These are phyloP conservation scores for Branchipolynoe longqiensis DNA, from an alignment of 2,888 invertebrate genomes.

Conservation along the genomic window DNA sequence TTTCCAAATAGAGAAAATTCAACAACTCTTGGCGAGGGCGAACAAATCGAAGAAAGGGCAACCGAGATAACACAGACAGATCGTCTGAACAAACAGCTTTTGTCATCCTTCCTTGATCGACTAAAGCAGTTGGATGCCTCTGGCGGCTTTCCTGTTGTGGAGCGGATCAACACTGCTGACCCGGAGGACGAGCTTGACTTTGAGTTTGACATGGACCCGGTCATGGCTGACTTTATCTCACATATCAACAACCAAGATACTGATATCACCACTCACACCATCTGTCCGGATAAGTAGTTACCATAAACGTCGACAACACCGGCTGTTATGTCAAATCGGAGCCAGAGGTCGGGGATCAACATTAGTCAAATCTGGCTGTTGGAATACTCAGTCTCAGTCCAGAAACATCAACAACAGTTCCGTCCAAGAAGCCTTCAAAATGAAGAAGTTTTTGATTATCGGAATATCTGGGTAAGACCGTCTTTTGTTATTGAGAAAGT, in stretches of 20 bases:
- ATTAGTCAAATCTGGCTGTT: no score
- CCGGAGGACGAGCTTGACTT: conserved; percentile 58
- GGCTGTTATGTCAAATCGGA: background rate
- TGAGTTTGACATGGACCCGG: conserved; percentile 10
- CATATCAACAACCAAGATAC: conserved; percentile 40
- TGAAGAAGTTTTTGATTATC: conserved; percentile 20
- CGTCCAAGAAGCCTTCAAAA: background rate
- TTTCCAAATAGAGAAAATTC: background rate
- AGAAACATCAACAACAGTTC: background rate
- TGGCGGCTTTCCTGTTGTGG: conserved; percentile 64
- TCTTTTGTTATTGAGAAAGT: no score
- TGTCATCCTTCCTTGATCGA: conserved; percentile 68
- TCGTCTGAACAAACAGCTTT: conserved; percentile 69
- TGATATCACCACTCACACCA: background rate
- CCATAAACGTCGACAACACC: background rate
- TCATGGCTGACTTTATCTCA: no score
- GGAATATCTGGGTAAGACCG: conserved; percentile 48
- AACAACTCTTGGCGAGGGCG: background rate
- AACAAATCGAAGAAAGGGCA: conserved; percentile 45
- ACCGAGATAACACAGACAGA: conserved; percentile 70
- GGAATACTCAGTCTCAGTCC: background rate
- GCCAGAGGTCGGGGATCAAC: background rate
- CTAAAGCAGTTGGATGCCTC: conserved; percentile 66
- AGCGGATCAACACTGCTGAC: conserved; percentile 56
- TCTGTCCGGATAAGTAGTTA: conserved; percentile 13